Evolutionary conservation across 2,888 invertebrate species (phyloP).

Genomic region (Boloria selene): DNA sequence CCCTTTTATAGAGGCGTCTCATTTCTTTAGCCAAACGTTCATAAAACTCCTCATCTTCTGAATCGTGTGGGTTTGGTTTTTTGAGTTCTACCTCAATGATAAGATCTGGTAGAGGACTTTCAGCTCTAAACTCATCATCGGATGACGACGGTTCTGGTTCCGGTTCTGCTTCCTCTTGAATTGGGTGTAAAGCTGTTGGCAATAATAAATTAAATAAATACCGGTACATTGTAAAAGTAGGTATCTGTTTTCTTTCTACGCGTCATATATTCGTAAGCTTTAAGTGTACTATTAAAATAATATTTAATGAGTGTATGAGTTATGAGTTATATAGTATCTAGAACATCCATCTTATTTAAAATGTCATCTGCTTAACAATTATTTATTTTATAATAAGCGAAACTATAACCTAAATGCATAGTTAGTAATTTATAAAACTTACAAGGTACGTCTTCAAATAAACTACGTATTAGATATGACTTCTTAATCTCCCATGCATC

Average conservation of each 20-base stretch:
- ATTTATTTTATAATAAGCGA: too few species aligned
- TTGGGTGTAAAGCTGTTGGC: slow-evolving; percentile 3
- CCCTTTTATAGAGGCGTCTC: slow-evolving; percentile 26
- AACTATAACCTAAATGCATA: too few species aligned
- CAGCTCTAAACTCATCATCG: slow-evolving; percentile 1
- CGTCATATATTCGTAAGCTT: background rate
- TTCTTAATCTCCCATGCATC: slow-evolving; percentile 32
- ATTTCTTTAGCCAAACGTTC: slow-evolving; percentile 28
- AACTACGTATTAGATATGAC: slow-evolving; percentile 28
- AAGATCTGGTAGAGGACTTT: slow-evolving; percentile 32
- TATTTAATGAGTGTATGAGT: too few species aligned
- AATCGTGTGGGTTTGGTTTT: slow-evolving; percentile 9
- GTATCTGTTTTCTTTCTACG: background rate
- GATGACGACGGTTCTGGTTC: background rate
- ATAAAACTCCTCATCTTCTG: slow-evolving; percentile 31
- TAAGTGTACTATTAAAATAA: too few species aligned
- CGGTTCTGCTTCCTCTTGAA: slow-evolving; percentile 22
- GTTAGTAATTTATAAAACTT: slow-evolving; percentile 5
- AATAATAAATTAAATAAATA: background rate
- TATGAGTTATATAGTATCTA: too few species aligned
- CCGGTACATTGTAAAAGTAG: too few species aligned
- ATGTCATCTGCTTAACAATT: too few species aligned
- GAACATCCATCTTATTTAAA: too few species aligned
- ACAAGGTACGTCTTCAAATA: slow-evolving; percentile 32
- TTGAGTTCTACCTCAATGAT: slow-evolving; percentile 28